Base-by-base conservation (phyloP, 2,888 invertebrate genomes). In the Pseudococcus jackbeardsleyi region DNA sequence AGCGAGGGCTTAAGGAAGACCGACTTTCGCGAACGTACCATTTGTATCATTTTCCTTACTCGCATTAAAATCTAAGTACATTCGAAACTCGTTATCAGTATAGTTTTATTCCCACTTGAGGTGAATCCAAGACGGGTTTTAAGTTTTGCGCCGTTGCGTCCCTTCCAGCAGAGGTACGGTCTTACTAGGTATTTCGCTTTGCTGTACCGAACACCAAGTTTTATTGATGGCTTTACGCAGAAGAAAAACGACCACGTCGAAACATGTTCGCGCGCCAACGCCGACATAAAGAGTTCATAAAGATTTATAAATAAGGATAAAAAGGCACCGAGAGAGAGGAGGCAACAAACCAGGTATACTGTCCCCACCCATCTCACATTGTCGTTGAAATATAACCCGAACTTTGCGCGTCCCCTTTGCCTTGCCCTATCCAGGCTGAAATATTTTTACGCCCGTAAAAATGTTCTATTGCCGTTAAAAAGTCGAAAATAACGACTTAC, bases 81-180 rank as follows among this genome's bases (percentile, higher is more conserved):
- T 79, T 79, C n/a, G 79, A 79, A 79, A 79, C 79, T 79, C 79
- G 79, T 79, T 79, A 79, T 79, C 79, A 79, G 79, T 79, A 79
- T 72, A 72, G 68, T 39, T 79, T 79, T 79, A 79, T 79, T 79
- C 79, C 79, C 79, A 79, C 79, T 79, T 79, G 79, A 79, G 79
- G 79, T 42, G 79, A 79, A 79, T 79, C 79, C 79, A 79, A 79
- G 79, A 79, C 79, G 26, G 79, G 79, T 46, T 79, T 79, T 42
- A 79, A 33, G 22, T 33, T 79, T 79, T 72, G 22, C 19, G 64
- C 64, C 64, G 64, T 15, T 64, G 26, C 68, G 33, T 33, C 26
- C 22, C 26, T 33, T 26, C 19, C 33, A 9, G 68, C 33, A n/a
- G 6, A 19, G 59, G 59, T n/a, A 50, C 26, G 26, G 26, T 33